A percentile compares a stretch with the other conserved stretches of the same genome.
These are phyloP conservation scores for Hormaphis cornu DNA, from an alignment of 1,140 invertebrate species.

Conservation along the genomic window DNA sequence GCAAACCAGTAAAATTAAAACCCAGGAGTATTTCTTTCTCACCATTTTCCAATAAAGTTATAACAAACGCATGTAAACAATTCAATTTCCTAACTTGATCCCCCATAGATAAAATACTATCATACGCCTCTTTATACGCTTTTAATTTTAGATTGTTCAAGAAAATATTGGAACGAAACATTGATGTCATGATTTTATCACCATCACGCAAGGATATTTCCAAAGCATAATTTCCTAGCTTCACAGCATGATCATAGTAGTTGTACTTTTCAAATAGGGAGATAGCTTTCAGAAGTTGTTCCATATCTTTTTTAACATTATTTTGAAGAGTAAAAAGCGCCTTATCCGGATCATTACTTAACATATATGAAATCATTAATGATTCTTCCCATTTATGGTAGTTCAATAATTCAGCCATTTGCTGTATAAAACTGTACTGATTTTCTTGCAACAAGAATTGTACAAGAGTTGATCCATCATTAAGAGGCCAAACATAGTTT, in stretches of 20 bases:
- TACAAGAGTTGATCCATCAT: not conserved
- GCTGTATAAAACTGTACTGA: slow-evolving; percentile 16
- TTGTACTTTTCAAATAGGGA: slow-evolving; percentile 13
- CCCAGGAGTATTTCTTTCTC: slow-evolving; percentile 5
- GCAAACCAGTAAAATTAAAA: slow-evolving; percentile 16
- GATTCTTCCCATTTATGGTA: slow-evolving; percentile 14
- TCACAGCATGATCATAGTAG: slow-evolving; percentile 10
- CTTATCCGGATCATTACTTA: slow-evolving; percentile 22
- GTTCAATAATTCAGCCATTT: not conserved
- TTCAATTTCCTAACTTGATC: slow-evolving; percentile 17
- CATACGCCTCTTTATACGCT: not conserved
- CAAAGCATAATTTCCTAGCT: slow-evolving; percentile 9
- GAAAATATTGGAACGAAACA: slow-evolving; percentile 22
- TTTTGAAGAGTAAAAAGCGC: slow-evolving; percentile 1
- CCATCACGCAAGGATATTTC: not conserved
- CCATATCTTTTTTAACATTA: not conserved
- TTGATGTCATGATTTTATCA: not conserved
- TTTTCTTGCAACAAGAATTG: slow-evolving; percentile 10
- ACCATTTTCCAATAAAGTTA: slow-evolving; percentile 15
- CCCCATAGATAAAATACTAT: slow-evolving; percentile 2
- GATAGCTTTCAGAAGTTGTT: slow-evolving; percentile 3
- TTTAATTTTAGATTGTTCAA: slow-evolving; percentile 24
- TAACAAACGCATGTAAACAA: slow-evolving; percentile 21
- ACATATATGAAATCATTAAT: slow-evolving; percentile 20
- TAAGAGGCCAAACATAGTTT: slow-evolving; percentile 6